These are phyloP conservation scores for Brachirus orientalis DNA, from an alignment of 2,113 vertebrate species.

Conservation along the genomic window DNA sequence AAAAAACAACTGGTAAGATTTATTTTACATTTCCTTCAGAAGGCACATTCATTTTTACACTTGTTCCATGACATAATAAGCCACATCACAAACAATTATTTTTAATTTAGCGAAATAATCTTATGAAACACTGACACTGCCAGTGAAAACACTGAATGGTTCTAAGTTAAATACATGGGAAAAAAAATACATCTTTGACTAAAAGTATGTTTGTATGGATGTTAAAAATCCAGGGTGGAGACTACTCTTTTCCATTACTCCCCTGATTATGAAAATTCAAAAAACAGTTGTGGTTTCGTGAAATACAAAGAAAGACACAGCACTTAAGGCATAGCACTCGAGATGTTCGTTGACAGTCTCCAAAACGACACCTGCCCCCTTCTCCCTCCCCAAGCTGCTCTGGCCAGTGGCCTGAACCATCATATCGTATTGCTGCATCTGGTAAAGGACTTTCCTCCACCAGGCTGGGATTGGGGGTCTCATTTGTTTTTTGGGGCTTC, in stretches of 20 bases:
- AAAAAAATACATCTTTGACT: conserved; percentile 21
- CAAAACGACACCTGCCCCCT: conserved; percentile 78
- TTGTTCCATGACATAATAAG: conserved; percentile 24
- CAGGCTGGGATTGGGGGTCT: conserved; percentile 49
- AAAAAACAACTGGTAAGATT: background rate
- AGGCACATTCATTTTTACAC: conserved; percentile 20
- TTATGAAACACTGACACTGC: conserved; percentile 13
- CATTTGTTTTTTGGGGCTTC: conserved; percentile 32
- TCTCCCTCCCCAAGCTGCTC: conserved; percentile 80
- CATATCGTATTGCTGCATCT: conserved; percentile 73
- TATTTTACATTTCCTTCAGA: conserved; percentile 9
- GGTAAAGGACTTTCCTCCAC: conserved; percentile 74
- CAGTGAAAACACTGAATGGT: conserved; percentile 39
- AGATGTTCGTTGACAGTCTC: conserved; percentile 80
- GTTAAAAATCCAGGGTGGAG: background rate
- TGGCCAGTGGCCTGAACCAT: conserved; percentile 83
- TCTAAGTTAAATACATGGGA: background rate
- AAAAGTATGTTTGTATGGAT: conserved; percentile 6
- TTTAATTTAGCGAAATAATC: conserved; percentile 10
- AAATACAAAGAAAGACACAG: conserved; percentile 85
- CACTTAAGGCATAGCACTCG: conserved; percentile 84
- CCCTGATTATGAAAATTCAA: conserved; percentile 81
- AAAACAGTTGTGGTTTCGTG: conserved; percentile 84
- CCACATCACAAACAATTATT: conserved; percentile 17
- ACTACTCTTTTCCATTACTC: conserved; percentile 52